Percentiles rank a stretch among this genome's conserved stretches.
These are phyloP conservation scores for Ochropacha duplaris DNA, from an alignment of 2,888 invertebrate species.

Conservation along the genomic window DNA sequence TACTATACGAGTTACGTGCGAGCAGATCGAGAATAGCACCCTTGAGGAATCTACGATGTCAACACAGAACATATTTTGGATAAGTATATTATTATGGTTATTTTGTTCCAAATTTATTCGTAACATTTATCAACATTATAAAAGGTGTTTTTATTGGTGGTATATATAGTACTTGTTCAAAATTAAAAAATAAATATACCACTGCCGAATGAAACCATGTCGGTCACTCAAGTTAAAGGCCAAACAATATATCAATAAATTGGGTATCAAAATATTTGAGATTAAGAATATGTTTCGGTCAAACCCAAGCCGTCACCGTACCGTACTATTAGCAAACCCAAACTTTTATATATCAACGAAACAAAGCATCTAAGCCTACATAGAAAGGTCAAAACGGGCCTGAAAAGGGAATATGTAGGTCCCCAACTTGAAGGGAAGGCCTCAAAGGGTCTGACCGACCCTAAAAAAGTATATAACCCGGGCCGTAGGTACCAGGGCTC, in stretches of 20 bases:
- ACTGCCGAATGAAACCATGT: background rate
- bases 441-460: slow-evolving; percentile 77
- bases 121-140: no score
- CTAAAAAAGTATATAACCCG: slow-evolving; percentile 81
- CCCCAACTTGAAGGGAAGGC: slow-evolving; percentile 66
- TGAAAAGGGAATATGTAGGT: slow-evolving; percentile 74
- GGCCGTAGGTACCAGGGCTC: slow-evolving; percentile 68
- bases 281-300: background rate
- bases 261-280: background rate
- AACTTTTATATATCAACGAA: slow-evolving; percentile 60
- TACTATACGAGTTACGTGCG: slow-evolving; percentile 4
- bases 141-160: no score
- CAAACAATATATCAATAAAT: background rate
- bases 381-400: slow-evolving; percentile 69
- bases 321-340: slow-evolving; percentile 45
- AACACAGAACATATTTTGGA: slow-evolving; percentile 6
- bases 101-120: background rate
- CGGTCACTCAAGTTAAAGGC: background rate
- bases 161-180: background rate
- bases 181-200: background rate
- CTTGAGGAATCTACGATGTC: slow-evolving; percentile 10
- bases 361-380: slow-evolving; percentile 60
- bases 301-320: slow-evolving; percentile 15
- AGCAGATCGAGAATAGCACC: slow-evolving; percentile 8
- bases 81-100: slow-evolving; percentile 13